Evolutionary conservation across 2,113 vertebrate species (phyloP).

Genomic region (Agapornis roseicollis): DNA sequence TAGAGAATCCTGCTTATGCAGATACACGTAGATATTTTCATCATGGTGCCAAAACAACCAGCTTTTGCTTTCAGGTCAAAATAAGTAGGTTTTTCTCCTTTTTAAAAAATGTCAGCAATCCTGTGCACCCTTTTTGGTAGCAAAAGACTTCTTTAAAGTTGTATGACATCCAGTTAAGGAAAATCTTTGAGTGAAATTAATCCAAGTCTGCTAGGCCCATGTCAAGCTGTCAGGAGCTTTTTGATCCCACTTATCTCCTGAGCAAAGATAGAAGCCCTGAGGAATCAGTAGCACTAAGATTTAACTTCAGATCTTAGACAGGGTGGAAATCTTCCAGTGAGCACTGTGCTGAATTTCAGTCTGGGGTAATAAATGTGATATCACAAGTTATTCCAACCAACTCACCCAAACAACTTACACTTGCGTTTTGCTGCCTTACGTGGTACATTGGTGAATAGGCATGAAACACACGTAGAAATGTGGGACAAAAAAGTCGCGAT

Average conservation of each 20-base stretch:
- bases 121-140: neutral
- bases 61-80: neutral
- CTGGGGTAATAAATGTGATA: neutral
- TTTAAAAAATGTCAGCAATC: neutral
- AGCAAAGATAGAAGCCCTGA: neutral
- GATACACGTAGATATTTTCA: neutral
- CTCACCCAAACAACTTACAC: neutral
- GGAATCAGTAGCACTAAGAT: neutral
- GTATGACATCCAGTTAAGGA: neutral
- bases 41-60: neutral
- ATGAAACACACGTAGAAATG: neutral
- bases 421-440: neutral
- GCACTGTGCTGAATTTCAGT: neutral
- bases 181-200: slow-evolving; percentile 33
- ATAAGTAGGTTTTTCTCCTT: neutral
- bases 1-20: neutral
- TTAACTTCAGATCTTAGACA: slow-evolving; percentile 22
- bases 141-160: neutral
- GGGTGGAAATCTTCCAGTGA: neutral
- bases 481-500: neutral
- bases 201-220: neutral
- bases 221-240: neutral
- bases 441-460: neutral
- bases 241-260: slow-evolving; percentile 15
- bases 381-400: neutral